A percentile compares a stretch with the other conserved stretches of the same genome.
phyloP scores from a whole-genome alignment of 1,140 invertebrate genomes.

The Episyrphus balteatus region DNA sequence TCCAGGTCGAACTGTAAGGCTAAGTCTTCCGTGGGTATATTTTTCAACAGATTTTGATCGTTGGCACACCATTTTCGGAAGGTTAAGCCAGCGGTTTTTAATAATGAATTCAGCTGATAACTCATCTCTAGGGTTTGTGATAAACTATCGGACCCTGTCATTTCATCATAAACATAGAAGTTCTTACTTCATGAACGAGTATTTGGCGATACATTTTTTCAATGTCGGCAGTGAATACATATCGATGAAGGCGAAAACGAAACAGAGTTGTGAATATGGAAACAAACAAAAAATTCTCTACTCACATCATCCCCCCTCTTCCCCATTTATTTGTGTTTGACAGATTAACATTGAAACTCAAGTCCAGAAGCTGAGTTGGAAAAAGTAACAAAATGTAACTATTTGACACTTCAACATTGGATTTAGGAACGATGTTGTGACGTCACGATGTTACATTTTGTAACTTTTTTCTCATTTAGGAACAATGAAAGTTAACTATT shows the following conservation, averaged over 20 bases:
- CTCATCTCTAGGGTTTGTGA: conserved; percentile 1
- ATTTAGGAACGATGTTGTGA: no score
- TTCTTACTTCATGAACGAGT: conserved; percentile 13
- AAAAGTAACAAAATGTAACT: no score
- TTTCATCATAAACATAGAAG: conserved; percentile 40
- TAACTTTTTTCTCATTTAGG: no score
- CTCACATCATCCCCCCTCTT: no score
- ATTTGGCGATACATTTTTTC: conserved; percentile 29
- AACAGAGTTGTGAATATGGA: neutral
- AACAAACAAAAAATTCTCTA: no score
- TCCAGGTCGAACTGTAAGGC: neutral
- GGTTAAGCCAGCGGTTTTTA: conserved; percentile 1
- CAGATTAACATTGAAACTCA: no score
- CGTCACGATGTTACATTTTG: no score
- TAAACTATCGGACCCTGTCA: conserved; percentile 25
- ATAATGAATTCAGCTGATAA: neutral
- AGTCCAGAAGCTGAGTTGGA: no score
- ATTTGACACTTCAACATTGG: no score
- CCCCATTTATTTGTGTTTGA: no score
- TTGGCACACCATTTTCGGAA: conserved; percentile 9
- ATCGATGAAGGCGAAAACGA: conserved; percentile 8
- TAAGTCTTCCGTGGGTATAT: neutral
- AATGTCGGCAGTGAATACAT: conserved; percentile 12
- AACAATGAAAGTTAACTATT: no score
- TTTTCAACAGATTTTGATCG: conserved; percentile 1